Percentiles rank a stretch among this genome's conserved stretches.
Evolutionary conservation across 2,113 vertebrate species (phyloP).

Genomic region (Cryptotis parvus): DNA sequence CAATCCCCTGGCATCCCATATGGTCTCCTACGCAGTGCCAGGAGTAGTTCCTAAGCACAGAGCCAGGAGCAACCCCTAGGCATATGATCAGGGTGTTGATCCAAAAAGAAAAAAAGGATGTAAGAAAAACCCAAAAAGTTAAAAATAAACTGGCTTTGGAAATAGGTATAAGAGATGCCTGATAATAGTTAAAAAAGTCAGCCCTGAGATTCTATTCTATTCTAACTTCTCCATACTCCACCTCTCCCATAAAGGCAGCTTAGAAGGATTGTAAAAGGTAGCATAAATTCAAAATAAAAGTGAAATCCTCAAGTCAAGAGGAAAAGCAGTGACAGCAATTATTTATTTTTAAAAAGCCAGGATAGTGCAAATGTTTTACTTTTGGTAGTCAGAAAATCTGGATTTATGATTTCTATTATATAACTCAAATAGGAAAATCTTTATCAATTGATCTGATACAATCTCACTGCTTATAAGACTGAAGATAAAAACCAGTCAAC

Average conservation of each 20-base stretch:
- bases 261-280: not conserved
- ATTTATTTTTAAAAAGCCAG: conserved; percentile 8
- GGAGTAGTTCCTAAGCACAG: too few relatives aligned
- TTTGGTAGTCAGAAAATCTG: conserved; percentile 51
- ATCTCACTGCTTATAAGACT: not conserved
- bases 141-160: conserved; percentile 52
- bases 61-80: too few relatives aligned
- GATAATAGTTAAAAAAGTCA: not conserved
- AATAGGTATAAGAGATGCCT: not conserved
- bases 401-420: conserved; percentile 33
- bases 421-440: conserved; percentile 10
- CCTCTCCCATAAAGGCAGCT: conserved; percentile 18
- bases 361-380: conserved; percentile 19
- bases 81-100: too few relatives aligned
- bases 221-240: not conserved
- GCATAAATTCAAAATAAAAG: conserved; percentile 30
- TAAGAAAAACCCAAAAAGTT: too few relatives aligned
- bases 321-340: conserved; percentile 35
- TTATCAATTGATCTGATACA: conserved; percentile 42
- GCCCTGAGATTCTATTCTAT: conserved; percentile 18
- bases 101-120: too few relatives aligned
- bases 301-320: conserved; percentile 32
- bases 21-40: too few relatives aligned
- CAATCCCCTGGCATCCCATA: too few relatives aligned
- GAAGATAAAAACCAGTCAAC: conserved; percentile 6